phyloP scores from a whole-genome alignment of 1,140 invertebrate genomes.

The Gryllus bimaculatus region DNA sequence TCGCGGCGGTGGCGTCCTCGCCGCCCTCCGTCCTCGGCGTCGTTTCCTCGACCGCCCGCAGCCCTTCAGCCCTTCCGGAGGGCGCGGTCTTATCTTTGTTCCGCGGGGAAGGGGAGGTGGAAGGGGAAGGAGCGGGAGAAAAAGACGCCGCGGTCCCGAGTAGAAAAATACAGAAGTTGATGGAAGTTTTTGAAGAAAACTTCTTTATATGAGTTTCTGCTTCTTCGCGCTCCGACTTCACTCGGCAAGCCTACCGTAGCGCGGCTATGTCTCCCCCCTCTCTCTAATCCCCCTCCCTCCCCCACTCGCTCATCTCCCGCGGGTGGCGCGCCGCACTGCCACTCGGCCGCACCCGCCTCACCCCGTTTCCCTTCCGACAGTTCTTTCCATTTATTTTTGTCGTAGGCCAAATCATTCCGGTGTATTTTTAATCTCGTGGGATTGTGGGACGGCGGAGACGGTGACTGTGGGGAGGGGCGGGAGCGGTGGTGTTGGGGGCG shows the following conservation, averaged over 20 bases:
- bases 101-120: too few species aligned
- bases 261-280: too few species aligned
- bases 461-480: conserved; percentile 8
- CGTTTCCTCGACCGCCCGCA: neutral
- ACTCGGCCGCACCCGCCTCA: neutral
- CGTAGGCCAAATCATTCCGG: conserved; percentile 21
- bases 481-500: neutral
- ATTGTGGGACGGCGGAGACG: conserved; percentile 11
- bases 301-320: neutral
- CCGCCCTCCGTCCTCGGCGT: neutral
- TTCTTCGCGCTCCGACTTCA: conserved; percentile 7
- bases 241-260: too few species aligned
- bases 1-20: neutral
- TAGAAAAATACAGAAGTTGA: conserved; percentile 15
- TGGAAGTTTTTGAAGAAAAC: conserved; percentile 18
- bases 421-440: conserved; percentile 22
- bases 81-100: neutral
- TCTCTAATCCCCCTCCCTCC: neutral
- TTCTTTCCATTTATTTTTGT: conserved; percentile 18
- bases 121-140: neutral
- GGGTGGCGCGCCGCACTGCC: neutral
- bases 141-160: neutral
- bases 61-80: neutral
- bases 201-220: conserved; percentile 21
- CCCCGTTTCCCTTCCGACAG: neutral